A percentile compares a stretch with the other conserved stretches of the same genome.
Evolutionary conservation across 2,888 invertebrate genomes (phyloP).

Genomic region (Microctonus aethiopoides): DNA sequence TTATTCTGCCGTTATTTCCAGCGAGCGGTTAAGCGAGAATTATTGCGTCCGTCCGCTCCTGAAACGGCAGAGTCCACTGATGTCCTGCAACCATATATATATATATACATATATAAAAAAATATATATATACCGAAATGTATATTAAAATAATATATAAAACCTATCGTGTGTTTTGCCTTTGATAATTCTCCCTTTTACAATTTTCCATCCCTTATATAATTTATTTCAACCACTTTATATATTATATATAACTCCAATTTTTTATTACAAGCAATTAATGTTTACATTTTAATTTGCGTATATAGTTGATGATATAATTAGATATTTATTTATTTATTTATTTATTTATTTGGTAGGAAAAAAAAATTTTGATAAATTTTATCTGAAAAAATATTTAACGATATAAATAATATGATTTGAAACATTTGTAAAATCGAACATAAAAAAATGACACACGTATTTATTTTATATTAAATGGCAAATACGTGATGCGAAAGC

Average conservation of each 20-base stretch:
- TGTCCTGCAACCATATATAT: conserved; percentile 31
- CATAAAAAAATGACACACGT: conserved; percentile 40
- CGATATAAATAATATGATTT: neutral
- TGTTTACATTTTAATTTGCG: neutral
- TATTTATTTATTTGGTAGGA: neutral
- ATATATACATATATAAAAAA: neutral
- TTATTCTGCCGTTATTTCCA: conserved; percentile 55
- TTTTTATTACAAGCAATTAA: conserved; percentile 6
- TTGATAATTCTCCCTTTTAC: neutral
- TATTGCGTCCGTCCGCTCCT: conserved; percentile 48
- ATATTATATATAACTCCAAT: neutral
- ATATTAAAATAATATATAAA: too few relatives aligned
- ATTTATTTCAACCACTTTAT: neutral
- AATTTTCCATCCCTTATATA: neutral
- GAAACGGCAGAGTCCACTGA: conserved; percentile 25
- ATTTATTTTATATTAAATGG: conserved; percentile 64
- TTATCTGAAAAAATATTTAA: too few relatives aligned
- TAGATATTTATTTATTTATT: neutral
- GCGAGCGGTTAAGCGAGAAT: conserved; percentile 54
- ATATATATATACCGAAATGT: too few relatives aligned
- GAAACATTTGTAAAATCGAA: neutral
- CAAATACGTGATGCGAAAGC: conserved; percentile 62
- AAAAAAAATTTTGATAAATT: neutral
- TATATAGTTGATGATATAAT: neutral
- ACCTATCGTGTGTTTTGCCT: neutral